Base-by-base conservation (phyloP, 30 jellyfish, hydroid and myxozoan genomes). In the Turritopsis dohrnii region DNA sequence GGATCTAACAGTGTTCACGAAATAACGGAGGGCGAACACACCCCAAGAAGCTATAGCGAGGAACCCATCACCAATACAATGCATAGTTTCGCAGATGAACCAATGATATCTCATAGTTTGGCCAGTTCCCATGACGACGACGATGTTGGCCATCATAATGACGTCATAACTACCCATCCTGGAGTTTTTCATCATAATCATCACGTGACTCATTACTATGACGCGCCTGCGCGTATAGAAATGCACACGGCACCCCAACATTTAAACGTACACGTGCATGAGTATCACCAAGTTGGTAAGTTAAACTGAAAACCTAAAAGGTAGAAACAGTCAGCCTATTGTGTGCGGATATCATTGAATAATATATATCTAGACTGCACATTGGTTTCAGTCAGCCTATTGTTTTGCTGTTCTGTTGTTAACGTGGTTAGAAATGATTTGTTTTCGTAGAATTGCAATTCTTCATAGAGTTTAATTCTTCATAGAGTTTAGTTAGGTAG, bases 181-280 rank as follows among this genome's bases (percentile, higher is more conserved):
- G 31, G 31, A 69, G 22, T 9, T 9, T 16, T 69, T 23, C 77
- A 27, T n/a, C 77, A 23, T 69, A 23, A 69, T 69, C 77, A 27
- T 69, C 77, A 27, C 30, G 19, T 69, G 31, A 0, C 77, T 7
- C 77, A 69, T 69, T 69, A 69, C 19, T 69, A 69, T 19, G 77
- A 69, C 19, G 77, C 77, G 28, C 77, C 77, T 69, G 30, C 77
- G 30, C 77, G 30, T 0, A 27, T 69, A n/a, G 77, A 69, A 1
- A 69, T n/a, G 77, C 30, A 69, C 22, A 69, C 77, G 16, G 66
- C 87, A 16, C 89, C 89, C 1, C 85, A 82, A 21, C 89, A 82
- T 41, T 41, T 82, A 21, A 82, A 82, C 31, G 71, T 82, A 16
- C 89, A 82, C 31, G 72, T 82, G 85, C 86, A 82, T 71, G 89